A percentile compares a stretch with the other conserved stretches of the same genome.
Evolutionary conservation across 2,888 invertebrate genomes (phyloP).

Genomic region (Drosophila ustulata): DNA sequence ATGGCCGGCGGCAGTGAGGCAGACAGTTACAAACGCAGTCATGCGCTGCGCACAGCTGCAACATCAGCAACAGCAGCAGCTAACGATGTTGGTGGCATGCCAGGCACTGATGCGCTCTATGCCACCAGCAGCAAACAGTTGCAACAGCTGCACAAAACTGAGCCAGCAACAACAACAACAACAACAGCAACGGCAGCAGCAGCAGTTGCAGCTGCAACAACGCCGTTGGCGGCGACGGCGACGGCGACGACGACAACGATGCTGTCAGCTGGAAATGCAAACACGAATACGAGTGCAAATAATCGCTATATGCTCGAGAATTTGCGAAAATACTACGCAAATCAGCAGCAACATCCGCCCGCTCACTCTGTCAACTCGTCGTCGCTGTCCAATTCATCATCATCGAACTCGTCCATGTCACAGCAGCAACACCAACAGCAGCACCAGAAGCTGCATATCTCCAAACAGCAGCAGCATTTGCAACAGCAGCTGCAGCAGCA

Average conservation of each 20-base stretch:
- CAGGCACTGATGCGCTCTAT: conserved; percentile 57
- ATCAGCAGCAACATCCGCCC: conserved; percentile 79
- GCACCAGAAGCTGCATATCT: conserved; percentile 60
- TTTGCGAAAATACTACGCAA: conserved; percentile 83
- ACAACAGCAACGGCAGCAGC: conserved; percentile 25
- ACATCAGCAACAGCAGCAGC: conserved; percentile 8
- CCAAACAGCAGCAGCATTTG: conserved; percentile 59
- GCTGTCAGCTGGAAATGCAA: conserved; percentile 53
- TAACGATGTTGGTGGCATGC: conserved; percentile 25
- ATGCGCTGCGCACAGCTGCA: conserved; percentile 29
- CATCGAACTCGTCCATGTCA: conserved; percentile 82
- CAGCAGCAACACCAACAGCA: conserved; percentile 63
- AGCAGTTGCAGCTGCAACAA: conserved; percentile 37
- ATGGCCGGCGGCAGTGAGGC: conserved; percentile 27
- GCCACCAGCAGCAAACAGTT: conserved; percentile 65
- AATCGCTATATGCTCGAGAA: conserved; percentile 82
- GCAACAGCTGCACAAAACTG: conserved; percentile 44
- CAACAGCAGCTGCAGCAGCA: conserved; percentile 56
- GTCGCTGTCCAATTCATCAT: conserved; percentile 82
- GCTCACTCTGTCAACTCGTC: conserved; percentile 81
- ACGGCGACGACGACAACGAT: conserved; percentile 44
- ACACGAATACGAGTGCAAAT: conserved; percentile 55
- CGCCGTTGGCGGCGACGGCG: conserved; percentile 30
- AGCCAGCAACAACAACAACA: conserved; percentile 37
- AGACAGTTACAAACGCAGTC: conserved; percentile 22